Conservation (phyloP, 2,113 vertebrate species). For the Pelecanus crispus region DNA sequence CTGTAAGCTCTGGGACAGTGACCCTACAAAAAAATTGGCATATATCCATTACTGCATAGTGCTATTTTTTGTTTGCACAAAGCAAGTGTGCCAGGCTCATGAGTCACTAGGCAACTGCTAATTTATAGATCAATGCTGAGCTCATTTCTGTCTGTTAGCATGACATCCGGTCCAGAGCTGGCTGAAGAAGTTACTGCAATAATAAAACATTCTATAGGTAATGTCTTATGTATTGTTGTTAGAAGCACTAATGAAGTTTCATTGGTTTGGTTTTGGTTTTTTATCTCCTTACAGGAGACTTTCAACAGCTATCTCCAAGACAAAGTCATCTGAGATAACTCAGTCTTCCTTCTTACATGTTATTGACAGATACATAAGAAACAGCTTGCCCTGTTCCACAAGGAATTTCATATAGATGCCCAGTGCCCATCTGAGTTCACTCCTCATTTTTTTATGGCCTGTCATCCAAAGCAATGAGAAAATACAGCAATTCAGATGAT, state of each 20-base stretch:
- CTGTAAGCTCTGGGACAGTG: neutral
- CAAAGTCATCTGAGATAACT: neutral
- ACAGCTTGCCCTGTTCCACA: neutral
- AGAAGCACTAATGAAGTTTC: neutral
- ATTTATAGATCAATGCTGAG: conserved; percentile 51
- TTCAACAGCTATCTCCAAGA: neutral
- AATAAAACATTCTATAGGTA: neutral
- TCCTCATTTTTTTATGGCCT: neutral
- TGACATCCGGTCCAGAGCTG: neutral
- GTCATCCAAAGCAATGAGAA: neutral
- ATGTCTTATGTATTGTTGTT: neutral
- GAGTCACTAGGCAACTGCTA: conserved; percentile 52
- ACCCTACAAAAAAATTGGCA: neutral
- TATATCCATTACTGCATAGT: conserved; percentile 2
- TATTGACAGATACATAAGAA: neutral
- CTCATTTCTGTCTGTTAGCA: conserved; percentile 12
- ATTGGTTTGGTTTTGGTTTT: neutral
- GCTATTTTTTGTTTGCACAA: conserved; percentile 33
- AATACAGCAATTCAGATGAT: neutral
- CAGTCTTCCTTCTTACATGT: neutral
- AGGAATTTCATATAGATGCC: neutral
- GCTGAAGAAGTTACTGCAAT: neutral
- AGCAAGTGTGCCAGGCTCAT: neutral
- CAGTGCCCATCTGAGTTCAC: neutral
- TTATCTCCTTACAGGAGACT: neutral